Evolutionary conservation across 2,113 vertebrate species (phyloP).

Genomic region (Etheostoma cragini): DNA sequence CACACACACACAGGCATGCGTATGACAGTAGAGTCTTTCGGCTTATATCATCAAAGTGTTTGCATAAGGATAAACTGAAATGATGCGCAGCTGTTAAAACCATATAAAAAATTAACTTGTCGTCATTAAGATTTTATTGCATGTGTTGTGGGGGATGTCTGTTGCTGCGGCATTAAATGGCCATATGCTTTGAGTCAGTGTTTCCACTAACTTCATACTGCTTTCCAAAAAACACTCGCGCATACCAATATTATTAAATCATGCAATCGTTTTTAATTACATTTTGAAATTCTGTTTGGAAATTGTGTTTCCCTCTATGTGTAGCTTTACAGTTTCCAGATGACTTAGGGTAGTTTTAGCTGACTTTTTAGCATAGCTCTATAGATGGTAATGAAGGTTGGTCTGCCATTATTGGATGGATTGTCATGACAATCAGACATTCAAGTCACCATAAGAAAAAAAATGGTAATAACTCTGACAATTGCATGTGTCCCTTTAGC

Average conservation of each 20-base stretch:
- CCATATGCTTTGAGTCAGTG: conserved; percentile 20
- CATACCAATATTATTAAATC: conserved; percentile 6
- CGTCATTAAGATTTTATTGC: background rate
- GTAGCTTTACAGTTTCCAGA: conserved; percentile 2
- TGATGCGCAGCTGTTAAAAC: conserved; percentile 28
- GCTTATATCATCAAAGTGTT: background rate
- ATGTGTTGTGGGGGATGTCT: background rate
- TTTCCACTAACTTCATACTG: conserved; percentile 19
- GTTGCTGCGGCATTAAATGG: background rate
- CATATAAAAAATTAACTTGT: background rate
- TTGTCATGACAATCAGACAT: background rate
- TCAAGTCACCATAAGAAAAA: background rate
- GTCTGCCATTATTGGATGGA: background rate
- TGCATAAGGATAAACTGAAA: conserved; percentile 3
- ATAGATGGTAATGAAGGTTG: background rate
- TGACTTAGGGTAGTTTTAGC: background rate
- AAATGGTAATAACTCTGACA: background rate
- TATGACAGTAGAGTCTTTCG: background rate
- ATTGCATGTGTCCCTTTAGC: background rate
- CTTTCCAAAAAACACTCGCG: conserved; percentile 7
- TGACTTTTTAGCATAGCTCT: background rate
- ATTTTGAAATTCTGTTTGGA: background rate
- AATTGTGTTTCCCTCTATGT: background rate
- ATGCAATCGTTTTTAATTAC: background rate
- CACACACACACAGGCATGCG: conserved; percentile 5